Evolutionary conservation across 53 echinoderm and acorn worm species (phyloP).

Genomic region (Temnopleurus reevesii): DNA sequence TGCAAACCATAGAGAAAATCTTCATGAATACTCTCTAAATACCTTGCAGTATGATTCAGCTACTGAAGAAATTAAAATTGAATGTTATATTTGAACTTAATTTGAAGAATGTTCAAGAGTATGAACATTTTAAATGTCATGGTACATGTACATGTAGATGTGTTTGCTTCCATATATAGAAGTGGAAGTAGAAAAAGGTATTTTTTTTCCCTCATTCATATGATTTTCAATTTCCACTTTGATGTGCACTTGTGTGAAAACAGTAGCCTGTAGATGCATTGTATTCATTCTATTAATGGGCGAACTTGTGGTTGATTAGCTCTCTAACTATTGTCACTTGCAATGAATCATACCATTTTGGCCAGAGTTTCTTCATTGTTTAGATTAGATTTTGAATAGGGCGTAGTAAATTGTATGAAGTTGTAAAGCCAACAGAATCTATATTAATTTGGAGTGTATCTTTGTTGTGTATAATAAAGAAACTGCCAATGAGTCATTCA

Average conservation of each 20-base stretch:
- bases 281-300: background rate
- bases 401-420: background rate
- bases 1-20: background rate
- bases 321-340: background rate
- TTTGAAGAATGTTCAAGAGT: too few species aligned
- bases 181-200: too few species aligned
- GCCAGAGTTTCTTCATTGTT: background rate
- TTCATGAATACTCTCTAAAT: background rate
- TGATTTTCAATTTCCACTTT: too few species aligned
- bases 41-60: background rate
- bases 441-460: too few species aligned
- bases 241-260: too few species aligned
- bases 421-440: too few species aligned
- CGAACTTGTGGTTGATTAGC: background rate
- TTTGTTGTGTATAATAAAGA: too few species aligned
- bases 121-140: too few species aligned
- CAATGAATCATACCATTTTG: background rate
- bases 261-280: background rate
- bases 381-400: too few species aligned
- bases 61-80: background rate
- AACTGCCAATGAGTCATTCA: too few species aligned
- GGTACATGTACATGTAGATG: background rate
- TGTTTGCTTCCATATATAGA: too few species aligned
- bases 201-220: too few species aligned
- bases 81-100: background rate